Evolutionary conservation across 2,888 invertebrate species (phyloP), one percentile per base, ranked within the genome.

Genomic region (Strigamia crassipes): DNA sequence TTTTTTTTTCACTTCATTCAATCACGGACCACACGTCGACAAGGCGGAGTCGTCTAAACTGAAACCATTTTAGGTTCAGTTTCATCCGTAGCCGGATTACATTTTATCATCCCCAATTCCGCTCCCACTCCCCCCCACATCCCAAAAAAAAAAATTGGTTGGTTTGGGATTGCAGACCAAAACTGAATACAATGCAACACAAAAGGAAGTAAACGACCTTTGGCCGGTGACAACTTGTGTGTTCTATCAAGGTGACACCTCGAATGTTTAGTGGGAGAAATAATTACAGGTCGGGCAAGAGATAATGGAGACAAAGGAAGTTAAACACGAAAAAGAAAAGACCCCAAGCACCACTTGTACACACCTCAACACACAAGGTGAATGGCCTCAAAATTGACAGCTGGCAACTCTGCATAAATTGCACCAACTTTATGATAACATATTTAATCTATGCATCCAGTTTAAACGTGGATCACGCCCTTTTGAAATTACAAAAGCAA

Each of bases 251-350:
- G 73, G 73, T 73, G 73, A 73, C 73, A 73, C 73, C 73, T 73
- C 66, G 27, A 66, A 66, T 73, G 73, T 73, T 73, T 31, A 27
- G 73, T 73, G 12, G 73, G 73, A 73, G 31, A 73, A 73, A 73
- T 73, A 73, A 73, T 73, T 73, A 73, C 73, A 73, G 73, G 73
- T 73, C 73, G 73, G 73, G 31, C 23, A 21, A 73, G 31, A 73
- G 73, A 73, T 73, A 73, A 73, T 73, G 73, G 73, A 73, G 73
- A 73, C 73, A 73, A 27, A 73, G 73, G 73, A 73, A 73, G 73
- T 73, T 73, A 73, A 73, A 73, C 73, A 27, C 23, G 73, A 73
- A 73, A 27, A 73, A 61, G 31, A 27, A 73, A 27, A n/a, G 31
- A 73, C 13, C n/a, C 73, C 23, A 73, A 73, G 73, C 73, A 27